Percentiles rank a stretch among this genome's conserved stretches.
Conservation (phyloP, 2,888 invertebrate genomes). For the Gymnocheta viridis region DNA sequence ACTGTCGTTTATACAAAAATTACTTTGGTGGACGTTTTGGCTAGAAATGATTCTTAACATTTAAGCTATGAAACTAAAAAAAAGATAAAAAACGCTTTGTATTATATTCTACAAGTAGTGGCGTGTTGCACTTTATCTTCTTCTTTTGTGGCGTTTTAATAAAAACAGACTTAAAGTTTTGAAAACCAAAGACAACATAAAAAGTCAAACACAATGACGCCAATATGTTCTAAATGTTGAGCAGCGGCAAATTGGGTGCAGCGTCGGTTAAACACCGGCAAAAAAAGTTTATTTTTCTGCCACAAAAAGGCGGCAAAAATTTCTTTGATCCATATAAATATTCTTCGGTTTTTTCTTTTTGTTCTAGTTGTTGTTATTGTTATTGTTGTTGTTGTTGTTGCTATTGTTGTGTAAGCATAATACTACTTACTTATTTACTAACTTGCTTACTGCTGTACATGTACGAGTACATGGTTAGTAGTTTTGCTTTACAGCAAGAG, state of each 20-base stretch:
- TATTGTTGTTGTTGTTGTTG: slow-evolving; percentile 9
- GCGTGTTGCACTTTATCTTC: slow-evolving; percentile 33
- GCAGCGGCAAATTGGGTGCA: slow-evolving; percentile 73
- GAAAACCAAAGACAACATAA: slow-evolving; percentile 64
- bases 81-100: slow-evolving; percentile 25
- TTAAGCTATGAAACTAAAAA: slow-evolving; percentile 23
- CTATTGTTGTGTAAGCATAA: not conserved
- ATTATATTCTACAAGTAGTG: slow-evolving; percentile 18
- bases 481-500: not conserved
- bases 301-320: slow-evolving; percentile 63
- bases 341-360: not conserved
- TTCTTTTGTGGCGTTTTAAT: slow-evolving; percentile 39
- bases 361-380: not conserved
- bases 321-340: slow-evolving; percentile 67
- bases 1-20: slow-evolving; percentile 58
- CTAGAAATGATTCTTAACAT: slow-evolving; percentile 64
- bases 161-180: slow-evolving; percentile 38
- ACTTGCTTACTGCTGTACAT: slow-evolving; percentile 6
- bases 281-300: slow-evolving; percentile 35
- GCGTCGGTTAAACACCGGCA: slow-evolving; percentile 62
- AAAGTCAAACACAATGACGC: slow-evolving; percentile 68
- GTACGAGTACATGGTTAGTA: not conserved
- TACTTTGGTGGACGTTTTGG: slow-evolving; percentile 58
- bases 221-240: slow-evolving; percentile 70
- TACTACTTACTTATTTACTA: not conserved